Evolutionary conservation across 2,888 invertebrate genomes (phyloP).

Genomic region (Noctua pronuba): DNA sequence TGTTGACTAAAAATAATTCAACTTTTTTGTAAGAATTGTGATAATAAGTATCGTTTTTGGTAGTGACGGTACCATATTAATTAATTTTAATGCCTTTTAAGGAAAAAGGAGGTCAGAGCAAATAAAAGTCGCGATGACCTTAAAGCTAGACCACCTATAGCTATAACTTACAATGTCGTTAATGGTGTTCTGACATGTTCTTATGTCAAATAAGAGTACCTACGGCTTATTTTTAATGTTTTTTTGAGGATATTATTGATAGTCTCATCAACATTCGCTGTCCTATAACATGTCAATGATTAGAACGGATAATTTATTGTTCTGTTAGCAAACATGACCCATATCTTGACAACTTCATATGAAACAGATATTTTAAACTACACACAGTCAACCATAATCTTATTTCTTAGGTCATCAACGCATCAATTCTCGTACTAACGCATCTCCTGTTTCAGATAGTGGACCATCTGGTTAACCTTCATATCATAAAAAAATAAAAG

Average conservation of each 20-base stretch:
- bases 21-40: not conserved
- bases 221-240: not conserved
- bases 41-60: not conserved
- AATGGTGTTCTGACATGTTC: not conserved
- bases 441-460: not conserved
- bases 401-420: constrained; percentile 20
- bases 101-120: not conserved
- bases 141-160: not conserved
- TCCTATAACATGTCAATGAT: constrained; percentile 17
- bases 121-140: not conserved
- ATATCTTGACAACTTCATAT: constrained; percentile 24
- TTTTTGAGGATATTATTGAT: not conserved
- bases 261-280: not conserved
- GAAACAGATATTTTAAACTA: constrained; percentile 16
- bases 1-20: not conserved
- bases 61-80: not conserved
- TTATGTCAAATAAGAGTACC: not conserved
- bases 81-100: not conserved
- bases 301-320: constrained; percentile 43
- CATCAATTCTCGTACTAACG: constrained; percentile 9
- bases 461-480: constrained; percentile 47
- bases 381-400: not conserved
- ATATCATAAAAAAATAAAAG: constrained; percentile 45
- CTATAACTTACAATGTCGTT: constrained; percentile 1
- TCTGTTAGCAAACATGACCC: constrained; percentile 32